These are phyloP conservation scores for Nymphalis c-album DNA, from an alignment of 2,888 invertebrate genomes.

Conservation along the genomic window DNA sequence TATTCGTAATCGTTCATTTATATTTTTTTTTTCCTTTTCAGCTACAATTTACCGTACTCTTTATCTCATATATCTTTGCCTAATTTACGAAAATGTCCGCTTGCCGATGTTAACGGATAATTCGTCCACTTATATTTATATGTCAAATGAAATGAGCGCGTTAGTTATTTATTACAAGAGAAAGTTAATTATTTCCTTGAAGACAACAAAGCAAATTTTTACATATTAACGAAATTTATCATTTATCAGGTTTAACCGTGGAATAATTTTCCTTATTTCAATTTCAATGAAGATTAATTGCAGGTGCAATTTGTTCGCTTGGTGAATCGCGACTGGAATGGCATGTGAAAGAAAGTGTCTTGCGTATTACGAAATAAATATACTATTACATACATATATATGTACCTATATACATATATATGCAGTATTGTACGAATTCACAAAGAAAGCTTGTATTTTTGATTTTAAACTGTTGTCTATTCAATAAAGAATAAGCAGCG, in stretches of 20 bases:
- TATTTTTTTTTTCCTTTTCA: too few species aligned
- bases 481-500: too few species aligned
- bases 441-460: background rate
- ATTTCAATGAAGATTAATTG: constrained; percentile 39
- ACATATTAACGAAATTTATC: constrained; percentile 21
- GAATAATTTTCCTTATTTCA: constrained; percentile 36
- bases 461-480: background rate
- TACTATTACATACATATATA: too few species aligned
- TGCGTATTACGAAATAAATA: constrained; percentile 11
- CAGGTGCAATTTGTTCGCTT: constrained; percentile 30
- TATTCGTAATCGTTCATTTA: too few species aligned
- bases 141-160: background rate
- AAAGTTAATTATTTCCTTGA: constrained; percentile 10
- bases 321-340: constrained; percentile 25
- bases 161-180: background rate
- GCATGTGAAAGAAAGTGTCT: constrained; percentile 35
- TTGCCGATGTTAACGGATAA: too few species aligned
- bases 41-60: too few species aligned
- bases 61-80: too few species aligned
- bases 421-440: background rate
- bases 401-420: too few species aligned
- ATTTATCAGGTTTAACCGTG: constrained; percentile 28
- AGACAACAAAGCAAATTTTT: constrained; percentile 6
- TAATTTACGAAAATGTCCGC: too few species aligned
- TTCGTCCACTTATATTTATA: too few species aligned